Evolutionary conservation across 2,113 vertebrate genomes (phyloP).

Genomic region (Atractosteus spatula): DNA sequence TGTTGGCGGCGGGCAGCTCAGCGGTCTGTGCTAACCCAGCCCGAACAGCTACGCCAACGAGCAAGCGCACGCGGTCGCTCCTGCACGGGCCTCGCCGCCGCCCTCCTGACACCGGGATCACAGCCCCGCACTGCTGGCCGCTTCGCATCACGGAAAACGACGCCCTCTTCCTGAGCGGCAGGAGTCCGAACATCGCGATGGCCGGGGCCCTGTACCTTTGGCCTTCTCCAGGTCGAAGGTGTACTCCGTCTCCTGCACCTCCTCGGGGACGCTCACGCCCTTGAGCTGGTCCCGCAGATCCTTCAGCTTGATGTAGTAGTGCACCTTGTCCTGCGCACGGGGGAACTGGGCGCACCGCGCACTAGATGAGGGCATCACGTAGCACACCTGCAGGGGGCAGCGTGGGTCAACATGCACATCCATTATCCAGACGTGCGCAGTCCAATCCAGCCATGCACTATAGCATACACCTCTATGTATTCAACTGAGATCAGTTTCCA

Average conservation of each 20-base stretch:
- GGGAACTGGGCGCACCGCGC: constrained; percentile 97
- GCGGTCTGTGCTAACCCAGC: background rate
- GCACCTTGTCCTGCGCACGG: constrained; percentile 95
- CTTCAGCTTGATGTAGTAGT: constrained; percentile 95
- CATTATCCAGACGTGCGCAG: too few relatives aligned
- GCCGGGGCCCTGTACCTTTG: constrained; percentile 68
- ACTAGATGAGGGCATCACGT: constrained; percentile 96
- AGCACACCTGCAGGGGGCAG: constrained; percentile 75
- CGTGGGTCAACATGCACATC: constrained; percentile 12
- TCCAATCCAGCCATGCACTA: too few relatives aligned
- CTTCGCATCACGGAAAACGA: too few relatives aligned
- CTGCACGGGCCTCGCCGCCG: too few relatives aligned
- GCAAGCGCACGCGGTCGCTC: background rate
- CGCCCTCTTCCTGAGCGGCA: too few relatives aligned
- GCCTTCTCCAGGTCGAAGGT: constrained; percentile 83
- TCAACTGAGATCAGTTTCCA: too few relatives aligned
- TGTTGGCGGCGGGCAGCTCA: background rate
- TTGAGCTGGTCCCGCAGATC: constrained; percentile 90
- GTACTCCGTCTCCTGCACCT: constrained; percentile 85
- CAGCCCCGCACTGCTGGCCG: too few relatives aligned
- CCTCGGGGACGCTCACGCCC: constrained; percentile 64
- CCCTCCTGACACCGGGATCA: too few relatives aligned
- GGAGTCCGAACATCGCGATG: too few relatives aligned
- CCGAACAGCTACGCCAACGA: background rate
- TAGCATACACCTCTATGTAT: too few relatives aligned